Base-by-base conservation (phyloP, 1,140 invertebrate species). In the Apocrypta bakeri region DNA sequence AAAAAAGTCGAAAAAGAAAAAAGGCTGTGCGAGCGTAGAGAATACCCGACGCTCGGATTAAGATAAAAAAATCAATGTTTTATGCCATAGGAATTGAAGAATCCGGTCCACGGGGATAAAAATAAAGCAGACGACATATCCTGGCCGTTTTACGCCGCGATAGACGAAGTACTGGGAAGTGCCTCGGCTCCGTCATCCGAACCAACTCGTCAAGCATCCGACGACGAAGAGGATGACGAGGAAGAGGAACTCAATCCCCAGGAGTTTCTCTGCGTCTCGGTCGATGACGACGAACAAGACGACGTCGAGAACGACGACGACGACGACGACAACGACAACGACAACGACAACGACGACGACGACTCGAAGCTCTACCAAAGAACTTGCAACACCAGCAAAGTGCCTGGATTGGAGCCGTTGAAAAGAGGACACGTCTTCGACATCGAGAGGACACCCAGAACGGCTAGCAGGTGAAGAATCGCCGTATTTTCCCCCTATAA, bases 51-150 rank as follows among this genome's bases (percentile, higher is more conserved):
- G n/a, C n/a, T 66, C 24, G 11, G 27, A 25, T 66, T 29, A 66
- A 66, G 14, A 66, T 27, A 9, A 27, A 27, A 66, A 66, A 25
- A 27, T 66, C 8, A 66, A 66, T 66, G n/a, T 66, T 87, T 83
- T 84, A 37, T 9, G 76, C 77, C 11, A 48, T 79, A 87, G 87
- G 89, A 89, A 68, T 82, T 90, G 77, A 88, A 87, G 85, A 88
- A 90, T 85, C 88, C 88, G 71, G 87, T 88, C 6, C 86, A 88
- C 84, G 89, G 88, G 6, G 88, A 88, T 83, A 90, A 88, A 85
- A 91, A 90, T 85, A 88, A 87, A 61, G 86, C 87, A 29, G 85
- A 91, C 85, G 89, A 90, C 84, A 86, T 90, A 56, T 90, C 88
- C 3, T 88, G 87, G 88, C 89, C 88, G 66, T 91, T 90, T 84